Evolutionary conservation across 2,113 vertebrate genomes (phyloP).

Genomic region (Labrus mixtus): DNA sequence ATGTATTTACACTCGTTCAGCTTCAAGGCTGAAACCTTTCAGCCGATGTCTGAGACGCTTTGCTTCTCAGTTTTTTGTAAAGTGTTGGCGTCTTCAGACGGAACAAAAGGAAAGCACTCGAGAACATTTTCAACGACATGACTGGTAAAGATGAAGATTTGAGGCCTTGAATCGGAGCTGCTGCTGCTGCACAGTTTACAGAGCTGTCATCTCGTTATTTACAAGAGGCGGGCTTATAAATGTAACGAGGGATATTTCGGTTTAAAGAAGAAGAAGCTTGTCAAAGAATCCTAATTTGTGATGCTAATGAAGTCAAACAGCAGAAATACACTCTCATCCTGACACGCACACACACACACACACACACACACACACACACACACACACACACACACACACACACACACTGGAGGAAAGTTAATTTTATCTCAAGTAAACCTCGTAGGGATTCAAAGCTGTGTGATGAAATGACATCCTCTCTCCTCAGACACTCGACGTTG

Average conservation of each 20-base stretch:
- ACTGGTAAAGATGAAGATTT: neutral
- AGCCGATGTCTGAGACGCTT: neutral
- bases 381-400: too few relatives aligned
- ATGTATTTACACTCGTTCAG: neutral
- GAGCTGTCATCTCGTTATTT: neutral
- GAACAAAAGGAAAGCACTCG: too few relatives aligned
- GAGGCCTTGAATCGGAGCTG: neutral
- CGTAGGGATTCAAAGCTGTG: neutral
- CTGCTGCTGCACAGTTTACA: too few relatives aligned
- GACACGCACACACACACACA: neutral
- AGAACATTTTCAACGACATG: neutral
- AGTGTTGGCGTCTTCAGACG: neutral
- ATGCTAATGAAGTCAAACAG: neutral
- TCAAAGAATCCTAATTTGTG: neutral
- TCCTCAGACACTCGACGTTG: neutral
- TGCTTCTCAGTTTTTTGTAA: too few relatives aligned
- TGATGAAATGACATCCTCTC: neutral
- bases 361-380: neutral
- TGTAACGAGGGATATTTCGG: neutral
- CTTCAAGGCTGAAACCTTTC: neutral
- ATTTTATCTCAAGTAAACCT: constrained; percentile 2
- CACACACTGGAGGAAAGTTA: neutral
- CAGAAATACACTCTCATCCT: neutral
- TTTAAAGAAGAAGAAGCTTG: neutral
- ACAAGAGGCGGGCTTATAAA: neutral